Evolutionary conservation across 2,113 vertebrate genomes (phyloP).

Genomic region (Oncorhynchus nerka): DNA sequence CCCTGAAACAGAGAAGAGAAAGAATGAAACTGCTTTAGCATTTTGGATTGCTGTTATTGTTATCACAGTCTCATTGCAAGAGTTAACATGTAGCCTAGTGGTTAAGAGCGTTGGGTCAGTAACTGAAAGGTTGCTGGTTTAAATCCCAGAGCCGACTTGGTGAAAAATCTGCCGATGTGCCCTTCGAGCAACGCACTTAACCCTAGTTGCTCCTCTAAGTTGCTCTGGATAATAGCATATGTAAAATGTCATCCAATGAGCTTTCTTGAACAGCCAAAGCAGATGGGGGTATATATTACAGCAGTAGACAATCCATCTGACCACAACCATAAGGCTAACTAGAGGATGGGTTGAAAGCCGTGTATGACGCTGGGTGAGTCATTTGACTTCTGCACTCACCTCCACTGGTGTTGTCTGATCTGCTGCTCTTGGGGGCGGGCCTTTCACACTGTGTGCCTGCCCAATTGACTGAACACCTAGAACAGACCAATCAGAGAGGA

Average conservation of each 20-base stretch:
- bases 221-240: no score
- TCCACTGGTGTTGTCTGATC: constrained; percentile 90
- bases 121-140: no score
- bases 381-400: constrained; percentile 77
- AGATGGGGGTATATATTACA: no score
- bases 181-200: no score
- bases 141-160: no score
- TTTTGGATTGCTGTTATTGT: background rate
- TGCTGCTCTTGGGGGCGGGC: constrained; percentile 97
- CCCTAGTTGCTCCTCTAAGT: no score
- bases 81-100: no score
- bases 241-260: no score
- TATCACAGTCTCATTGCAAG: background rate
- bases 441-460: constrained; percentile 97
- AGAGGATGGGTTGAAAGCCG: background rate
- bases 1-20: constrained; percentile 74
- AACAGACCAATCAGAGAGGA: constrained; percentile 64
- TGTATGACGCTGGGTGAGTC: background rate
- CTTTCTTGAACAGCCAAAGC: no score
- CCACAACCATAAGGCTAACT: background rate
- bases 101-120: no score
- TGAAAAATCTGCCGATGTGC: no score
- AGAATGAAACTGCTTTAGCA: constrained; percentile 9
- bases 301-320: background rate
- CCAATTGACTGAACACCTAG: constrained; percentile 96